phyloP scores from a whole-genome alignment of 1,140 invertebrate species.

The Drosophila pectinifera region DNA sequence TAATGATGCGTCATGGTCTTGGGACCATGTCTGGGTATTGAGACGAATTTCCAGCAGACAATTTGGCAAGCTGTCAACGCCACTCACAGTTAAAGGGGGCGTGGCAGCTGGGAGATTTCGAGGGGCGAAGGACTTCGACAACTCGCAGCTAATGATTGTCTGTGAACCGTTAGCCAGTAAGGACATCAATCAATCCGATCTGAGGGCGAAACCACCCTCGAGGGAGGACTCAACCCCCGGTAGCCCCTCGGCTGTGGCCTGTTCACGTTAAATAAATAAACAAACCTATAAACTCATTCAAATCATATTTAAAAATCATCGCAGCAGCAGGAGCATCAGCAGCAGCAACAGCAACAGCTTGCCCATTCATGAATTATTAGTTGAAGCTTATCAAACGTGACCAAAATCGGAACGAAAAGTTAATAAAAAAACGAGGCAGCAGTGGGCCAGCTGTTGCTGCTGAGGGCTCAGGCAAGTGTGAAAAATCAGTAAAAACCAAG shows the following conservation, averaged over 20 bases:
- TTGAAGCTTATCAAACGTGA: conserved; percentile 79
- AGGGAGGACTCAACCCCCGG: background rate
- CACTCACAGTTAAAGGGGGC: conserved; percentile 56
- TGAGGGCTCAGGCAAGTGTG: conserved; percentile 57
- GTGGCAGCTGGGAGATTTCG: conserved; percentile 39
- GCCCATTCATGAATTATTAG: conserved; percentile 80
- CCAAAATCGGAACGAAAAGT: conserved; percentile 67
- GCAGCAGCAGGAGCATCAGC: conserved; percentile 34
- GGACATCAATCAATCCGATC: conserved; percentile 74
- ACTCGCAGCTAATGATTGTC: conserved; percentile 75
- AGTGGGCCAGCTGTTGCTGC: conserved; percentile 64
- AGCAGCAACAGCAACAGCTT: conserved; percentile 68
- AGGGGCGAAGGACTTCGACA: conserved; percentile 35
- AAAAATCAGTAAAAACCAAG: conserved; percentile 66
- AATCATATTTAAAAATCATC: conserved; percentile 83
- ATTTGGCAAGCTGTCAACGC: conserved; percentile 79
- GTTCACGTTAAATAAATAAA: conserved; percentile 72
- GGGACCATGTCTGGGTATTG: conserved; percentile 24
- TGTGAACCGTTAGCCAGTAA: conserved; percentile 60
- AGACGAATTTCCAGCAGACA: conserved; percentile 63
- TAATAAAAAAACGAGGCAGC: conserved; percentile 59
- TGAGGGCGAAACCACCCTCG: conserved; percentile 45
- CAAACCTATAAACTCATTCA: conserved; percentile 81
- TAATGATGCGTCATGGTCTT: conserved; percentile 66
- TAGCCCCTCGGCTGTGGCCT: background rate